phyloP scores from a whole-genome alignment of 2,888 invertebrate genomes.

The Conus canariensis region DNA sequence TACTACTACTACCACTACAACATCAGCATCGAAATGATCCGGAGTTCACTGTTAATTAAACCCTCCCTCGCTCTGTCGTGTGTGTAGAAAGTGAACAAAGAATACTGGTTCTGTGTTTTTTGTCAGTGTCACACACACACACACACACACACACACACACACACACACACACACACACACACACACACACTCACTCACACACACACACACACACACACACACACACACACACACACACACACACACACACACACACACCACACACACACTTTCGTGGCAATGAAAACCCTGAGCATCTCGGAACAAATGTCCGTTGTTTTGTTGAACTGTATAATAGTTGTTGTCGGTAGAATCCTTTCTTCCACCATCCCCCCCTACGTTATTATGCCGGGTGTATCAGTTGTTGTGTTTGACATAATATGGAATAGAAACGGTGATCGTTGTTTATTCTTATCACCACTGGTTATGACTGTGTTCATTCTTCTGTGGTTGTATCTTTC shows the following conservation, averaged over 20 bases:
- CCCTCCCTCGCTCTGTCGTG: not conserved
- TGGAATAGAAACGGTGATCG: slow-evolving; percentile 19
- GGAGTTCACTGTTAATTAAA: not conserved
- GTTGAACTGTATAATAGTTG: slow-evolving; percentile 14
- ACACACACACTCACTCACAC: no score
- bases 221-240: no score
- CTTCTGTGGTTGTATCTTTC: no score
- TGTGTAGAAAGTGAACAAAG: not conserved
- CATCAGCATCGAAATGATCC: slow-evolving; percentile 23
- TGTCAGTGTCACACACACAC: not conserved
- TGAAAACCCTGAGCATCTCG: not conserved
- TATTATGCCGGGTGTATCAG: slow-evolving; percentile 18
- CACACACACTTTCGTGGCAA: not conserved
- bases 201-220: no score
- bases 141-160: no score
- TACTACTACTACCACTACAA: not conserved
- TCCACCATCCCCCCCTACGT: not conserved
- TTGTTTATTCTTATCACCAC: slow-evolving; percentile 4
- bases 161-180: no score
- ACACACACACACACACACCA: no score
- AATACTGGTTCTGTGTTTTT: not conserved
- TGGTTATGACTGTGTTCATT: not conserved
- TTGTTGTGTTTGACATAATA: slow-evolving; percentile 31
- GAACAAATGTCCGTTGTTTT: not conserved
- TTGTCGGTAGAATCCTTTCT: not conserved